Percentiles rank a stretch among this genome's conserved stretches.
Conservation (phyloP, 2,797 vertebrate species). For the Micrastur ruficollis region DNA sequence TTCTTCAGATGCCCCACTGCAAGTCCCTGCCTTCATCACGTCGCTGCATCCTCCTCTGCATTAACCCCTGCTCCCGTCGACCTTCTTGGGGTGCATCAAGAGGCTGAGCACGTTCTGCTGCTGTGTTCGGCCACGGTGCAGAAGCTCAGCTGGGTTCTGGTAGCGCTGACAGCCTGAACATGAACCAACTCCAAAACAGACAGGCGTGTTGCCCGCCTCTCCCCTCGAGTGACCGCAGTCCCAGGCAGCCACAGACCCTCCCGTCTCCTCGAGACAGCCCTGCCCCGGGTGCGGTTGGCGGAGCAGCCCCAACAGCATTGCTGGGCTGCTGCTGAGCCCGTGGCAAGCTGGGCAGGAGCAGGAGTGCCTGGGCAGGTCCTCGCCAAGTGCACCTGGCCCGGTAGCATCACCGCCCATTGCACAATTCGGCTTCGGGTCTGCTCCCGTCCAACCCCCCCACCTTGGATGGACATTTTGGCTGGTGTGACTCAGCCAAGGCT, state of each 20-base stretch:
- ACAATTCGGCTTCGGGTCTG: not conserved
- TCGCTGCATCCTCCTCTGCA: not conserved
- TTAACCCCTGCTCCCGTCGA: accelerated
- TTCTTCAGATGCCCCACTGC: not conserved
- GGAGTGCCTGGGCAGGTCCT: not conserved
- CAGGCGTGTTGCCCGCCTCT: not conserved
- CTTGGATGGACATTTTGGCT: not conserved
- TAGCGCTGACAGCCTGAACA: not conserved
- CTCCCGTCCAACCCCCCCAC: accelerated
- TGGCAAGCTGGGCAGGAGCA: not conserved
- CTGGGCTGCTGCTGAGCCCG: not conserved
- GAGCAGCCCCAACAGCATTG: not conserved
- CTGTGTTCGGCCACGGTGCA: accelerated
- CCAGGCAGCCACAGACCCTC: not conserved
- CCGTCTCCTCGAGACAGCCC: not conserved
- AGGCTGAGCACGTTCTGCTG: not conserved
- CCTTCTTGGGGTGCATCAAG: accelerated
- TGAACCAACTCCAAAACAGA: accelerated
- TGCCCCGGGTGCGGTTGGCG: not conserved
- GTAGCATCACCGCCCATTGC: not conserved
- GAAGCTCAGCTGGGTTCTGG: not conserved
- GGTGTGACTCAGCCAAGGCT: not conserved
- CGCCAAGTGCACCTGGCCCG: accelerated
- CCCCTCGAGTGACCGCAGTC: not conserved
- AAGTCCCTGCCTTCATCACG: not conserved